These are phyloP conservation scores for Ceratoteleas bidentatus DNA, from an alignment of 1,140 invertebrate genomes.

Conservation along the genomic window DNA sequence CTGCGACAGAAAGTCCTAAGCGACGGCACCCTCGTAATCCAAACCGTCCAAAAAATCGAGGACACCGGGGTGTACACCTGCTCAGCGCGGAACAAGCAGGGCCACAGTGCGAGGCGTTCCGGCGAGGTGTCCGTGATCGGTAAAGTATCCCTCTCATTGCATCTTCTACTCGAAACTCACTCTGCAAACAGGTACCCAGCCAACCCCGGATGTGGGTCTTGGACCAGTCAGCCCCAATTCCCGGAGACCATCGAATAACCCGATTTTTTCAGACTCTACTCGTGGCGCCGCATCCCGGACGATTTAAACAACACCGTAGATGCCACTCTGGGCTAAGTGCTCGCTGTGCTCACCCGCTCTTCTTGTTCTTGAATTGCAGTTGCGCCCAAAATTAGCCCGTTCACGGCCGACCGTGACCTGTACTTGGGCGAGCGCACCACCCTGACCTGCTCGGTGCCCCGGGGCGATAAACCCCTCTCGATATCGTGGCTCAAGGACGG, in stretches of 20 bases:
- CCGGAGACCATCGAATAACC: constrained; percentile 14
- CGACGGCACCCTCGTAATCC: constrained; percentile 88
- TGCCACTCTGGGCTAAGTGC: constrained; percentile 47
- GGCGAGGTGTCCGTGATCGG: constrained; percentile 89
- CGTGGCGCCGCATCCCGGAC: no score
- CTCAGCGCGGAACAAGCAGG: constrained; percentile 87
- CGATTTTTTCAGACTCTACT: constrained; percentile 48
- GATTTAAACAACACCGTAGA: constrained; percentile 20
- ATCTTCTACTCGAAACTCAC: constrained; percentile 6
- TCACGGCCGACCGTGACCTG: constrained; percentile 86
- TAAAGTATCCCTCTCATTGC: constrained; percentile 76
- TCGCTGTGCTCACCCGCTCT: constrained; percentile 66
- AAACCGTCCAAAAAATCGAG: constrained; percentile 87
- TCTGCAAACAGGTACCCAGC: constrained; percentile 30
- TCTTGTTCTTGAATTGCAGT: constrained; percentile 84
- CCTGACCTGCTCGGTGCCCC: constrained; percentile 88
- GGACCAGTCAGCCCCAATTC: no score
- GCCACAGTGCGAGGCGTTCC: constrained; percentile 86
- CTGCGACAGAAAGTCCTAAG: constrained; percentile 88
- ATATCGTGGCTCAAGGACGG: constrained; percentile 90
- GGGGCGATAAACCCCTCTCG: constrained; percentile 88
- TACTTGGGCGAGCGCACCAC: constrained; percentile 89
- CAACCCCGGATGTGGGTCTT: neutral
- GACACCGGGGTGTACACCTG: constrained; percentile 91
- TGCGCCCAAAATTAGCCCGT: constrained; percentile 90